Evolutionary conservation across 1,140 invertebrate genomes (phyloP).

Genomic region (Nasonia longicornis): DNA sequence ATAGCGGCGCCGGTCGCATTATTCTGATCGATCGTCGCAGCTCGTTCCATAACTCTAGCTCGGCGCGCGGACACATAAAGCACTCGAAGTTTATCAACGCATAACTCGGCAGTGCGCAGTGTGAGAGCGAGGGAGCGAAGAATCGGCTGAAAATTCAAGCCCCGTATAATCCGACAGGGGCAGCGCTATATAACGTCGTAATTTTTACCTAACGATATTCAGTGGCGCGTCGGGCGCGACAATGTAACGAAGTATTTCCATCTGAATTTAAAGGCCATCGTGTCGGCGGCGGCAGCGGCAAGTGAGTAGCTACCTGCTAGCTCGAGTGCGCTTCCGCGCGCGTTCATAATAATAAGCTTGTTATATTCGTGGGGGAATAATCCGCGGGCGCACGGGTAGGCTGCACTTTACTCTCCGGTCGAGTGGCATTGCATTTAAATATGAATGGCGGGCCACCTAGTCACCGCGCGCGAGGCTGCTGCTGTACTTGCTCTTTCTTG

Average conservation of each 20-base stretch:
- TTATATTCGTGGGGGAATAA: slow-evolving; percentile 36
- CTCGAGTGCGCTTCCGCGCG: background rate
- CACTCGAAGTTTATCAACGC: slow-evolving; percentile 2
- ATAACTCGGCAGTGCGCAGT: background rate
- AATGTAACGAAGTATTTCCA: slow-evolving; percentile 33
- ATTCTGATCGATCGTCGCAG: background rate
- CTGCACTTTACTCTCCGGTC: slow-evolving; percentile 35
- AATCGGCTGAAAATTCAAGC: slow-evolving; percentile 9
- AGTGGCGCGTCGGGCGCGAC: background rate
- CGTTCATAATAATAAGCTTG: slow-evolving; percentile 35
- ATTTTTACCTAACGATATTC: slow-evolving; percentile 18
- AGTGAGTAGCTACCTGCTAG: slow-evolving; percentile 7
- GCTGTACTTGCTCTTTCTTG: slow-evolving; percentile 1
- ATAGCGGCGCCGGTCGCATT: background rate
- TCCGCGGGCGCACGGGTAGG: background rate
- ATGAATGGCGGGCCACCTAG: slow-evolving; percentile 30
- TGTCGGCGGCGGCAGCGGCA: background rate
- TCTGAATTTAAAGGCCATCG: slow-evolving; percentile 14
- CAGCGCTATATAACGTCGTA: background rate
- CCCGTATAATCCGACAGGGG: slow-evolving; percentile 1
- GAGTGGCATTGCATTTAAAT: slow-evolving; percentile 35
- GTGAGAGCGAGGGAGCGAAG: background rate
- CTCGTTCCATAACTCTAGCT: background rate
- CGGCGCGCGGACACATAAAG: background rate
- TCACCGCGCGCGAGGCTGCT: background rate